Evolutionary conservation across 2,888 invertebrate genomes (phyloP).

Genomic region (Nomada goodeniana): DNA sequence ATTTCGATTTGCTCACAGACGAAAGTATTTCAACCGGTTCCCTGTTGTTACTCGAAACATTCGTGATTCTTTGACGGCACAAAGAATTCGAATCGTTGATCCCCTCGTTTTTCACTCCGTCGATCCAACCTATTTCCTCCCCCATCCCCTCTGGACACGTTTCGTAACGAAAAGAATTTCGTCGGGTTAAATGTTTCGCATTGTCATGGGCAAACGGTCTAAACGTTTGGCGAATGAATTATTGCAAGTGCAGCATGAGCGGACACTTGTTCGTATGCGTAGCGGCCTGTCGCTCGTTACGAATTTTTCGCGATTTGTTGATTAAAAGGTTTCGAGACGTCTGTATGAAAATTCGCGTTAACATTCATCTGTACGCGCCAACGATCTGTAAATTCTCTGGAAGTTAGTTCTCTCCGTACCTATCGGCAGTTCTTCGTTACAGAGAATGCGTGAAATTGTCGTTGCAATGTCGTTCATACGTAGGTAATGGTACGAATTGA

Average conservation of each 20-base stretch:
- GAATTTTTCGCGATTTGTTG: constrained; percentile 60
- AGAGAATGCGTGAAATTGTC: constrained; percentile 42
- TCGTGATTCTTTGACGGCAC: constrained; percentile 17
- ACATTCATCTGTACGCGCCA: constrained; percentile 55
- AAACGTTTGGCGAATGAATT: constrained; percentile 60
- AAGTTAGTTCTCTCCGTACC: constrained; percentile 46
- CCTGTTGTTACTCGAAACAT: constrained; percentile 21
- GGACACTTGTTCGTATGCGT: not conserved
- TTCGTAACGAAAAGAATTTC: constrained; percentile 14
- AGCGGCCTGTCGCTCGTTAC: constrained; percentile 50
- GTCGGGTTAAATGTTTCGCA: constrained; percentile 39
- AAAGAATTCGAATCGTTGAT: constrained; percentile 36
- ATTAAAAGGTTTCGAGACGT: constrained; percentile 55
- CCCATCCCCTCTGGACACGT: not conserved
- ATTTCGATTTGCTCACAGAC: not conserved
- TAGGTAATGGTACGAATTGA: constrained; percentile 22
- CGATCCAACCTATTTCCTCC: not conserved
- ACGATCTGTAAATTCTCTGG: constrained; percentile 58
- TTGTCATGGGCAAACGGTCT: constrained; percentile 39
- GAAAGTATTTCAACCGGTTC: constrained; percentile 1
- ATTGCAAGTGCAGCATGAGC: constrained; percentile 41
- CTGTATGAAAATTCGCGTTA: constrained; percentile 59
- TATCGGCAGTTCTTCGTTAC: not conserved
- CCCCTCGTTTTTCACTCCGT: not conserved
- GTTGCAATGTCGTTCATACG: constrained; percentile 38